phyloP scores from a whole-genome alignment of 2,888 invertebrate species.

The Yponomeuta sedellus region DNA sequence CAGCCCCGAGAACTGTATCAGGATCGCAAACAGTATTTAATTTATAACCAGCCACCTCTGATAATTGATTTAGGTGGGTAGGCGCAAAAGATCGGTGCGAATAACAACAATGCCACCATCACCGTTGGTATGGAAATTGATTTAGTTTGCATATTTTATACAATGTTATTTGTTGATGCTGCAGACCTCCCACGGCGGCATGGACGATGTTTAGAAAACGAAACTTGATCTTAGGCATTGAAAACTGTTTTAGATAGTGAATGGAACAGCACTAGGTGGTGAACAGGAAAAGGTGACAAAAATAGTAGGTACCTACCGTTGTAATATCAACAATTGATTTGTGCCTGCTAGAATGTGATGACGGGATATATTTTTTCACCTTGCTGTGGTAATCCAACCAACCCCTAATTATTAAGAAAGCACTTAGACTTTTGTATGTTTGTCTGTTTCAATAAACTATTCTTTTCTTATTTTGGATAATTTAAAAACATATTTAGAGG shows the following conservation, averaged over 20 bases:
- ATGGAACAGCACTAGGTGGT: background rate
- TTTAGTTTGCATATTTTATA: conserved; percentile 32
- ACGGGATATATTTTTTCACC: too few relatives aligned
- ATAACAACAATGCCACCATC: conserved; percentile 61
- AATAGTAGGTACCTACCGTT: too few relatives aligned
- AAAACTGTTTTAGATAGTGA: background rate
- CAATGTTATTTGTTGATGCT: conserved; percentile 17
- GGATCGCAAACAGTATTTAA: conserved; percentile 68
- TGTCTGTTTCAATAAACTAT: too few relatives aligned
- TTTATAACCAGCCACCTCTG: conserved; percentile 54
- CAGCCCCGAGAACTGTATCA: conserved; percentile 66
- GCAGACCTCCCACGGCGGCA: conserved; percentile 16
- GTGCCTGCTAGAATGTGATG: too few relatives aligned
- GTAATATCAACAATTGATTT: too few relatives aligned
- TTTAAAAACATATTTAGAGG: too few relatives aligned
- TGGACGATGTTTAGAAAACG: background rate
- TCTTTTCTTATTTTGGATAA: too few relatives aligned
- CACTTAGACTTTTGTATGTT: too few relatives aligned
- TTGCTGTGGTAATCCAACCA: too few relatives aligned
- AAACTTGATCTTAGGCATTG: background rate
- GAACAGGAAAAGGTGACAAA: too few relatives aligned
- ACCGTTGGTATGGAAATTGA: conserved; percentile 46
- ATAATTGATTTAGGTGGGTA: conserved; percentile 68
- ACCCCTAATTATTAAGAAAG: too few relatives aligned
- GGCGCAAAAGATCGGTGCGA: conserved; percentile 56